These are phyloP conservation scores for Cotesia congregata DNA, from an alignment of 2,888 invertebrate species.

Conservation along the genomic window DNA sequence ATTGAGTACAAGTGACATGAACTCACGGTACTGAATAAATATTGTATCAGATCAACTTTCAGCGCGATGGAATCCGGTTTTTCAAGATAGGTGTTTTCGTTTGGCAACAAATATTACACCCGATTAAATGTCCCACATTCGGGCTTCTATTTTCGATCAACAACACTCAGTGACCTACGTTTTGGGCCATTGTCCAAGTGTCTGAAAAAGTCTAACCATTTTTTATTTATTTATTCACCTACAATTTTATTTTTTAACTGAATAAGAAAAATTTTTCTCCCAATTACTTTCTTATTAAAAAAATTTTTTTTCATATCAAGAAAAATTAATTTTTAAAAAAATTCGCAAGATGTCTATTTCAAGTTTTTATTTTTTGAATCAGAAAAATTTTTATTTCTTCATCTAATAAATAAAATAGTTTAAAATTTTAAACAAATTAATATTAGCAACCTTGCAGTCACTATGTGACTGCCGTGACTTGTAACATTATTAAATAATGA, in stretches of 20 bases:
- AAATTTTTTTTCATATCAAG: background rate
- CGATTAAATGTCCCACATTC: conserved; percentile 44
- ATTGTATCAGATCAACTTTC: background rate
- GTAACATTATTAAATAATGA: too few relatives aligned
- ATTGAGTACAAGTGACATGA: conserved; percentile 35
- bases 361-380: too few relatives aligned
- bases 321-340: too few relatives aligned
- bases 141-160: conserved; percentile 34
- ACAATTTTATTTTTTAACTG: too few relatives aligned
- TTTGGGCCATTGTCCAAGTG: background rate
- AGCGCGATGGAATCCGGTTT: conserved; percentile 42
- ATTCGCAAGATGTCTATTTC: too few relatives aligned
- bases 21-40: conserved; percentile 13
- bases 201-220: background rate
- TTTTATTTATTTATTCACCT: background rate
- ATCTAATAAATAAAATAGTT: too few relatives aligned
- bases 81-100: conserved; percentile 30
- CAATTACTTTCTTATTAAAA: too few relatives aligned
- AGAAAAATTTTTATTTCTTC: too few relatives aligned
- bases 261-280: too few relatives aligned
- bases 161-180: background rate
- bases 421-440: too few relatives aligned
- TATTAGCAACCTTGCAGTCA: too few relatives aligned
- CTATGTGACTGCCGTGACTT: too few relatives aligned
- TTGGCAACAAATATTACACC: conserved; percentile 35